phyloP scores from a whole-genome alignment of 2,113 vertebrate species.

The Nothocercus nigrocapillus region DNA sequence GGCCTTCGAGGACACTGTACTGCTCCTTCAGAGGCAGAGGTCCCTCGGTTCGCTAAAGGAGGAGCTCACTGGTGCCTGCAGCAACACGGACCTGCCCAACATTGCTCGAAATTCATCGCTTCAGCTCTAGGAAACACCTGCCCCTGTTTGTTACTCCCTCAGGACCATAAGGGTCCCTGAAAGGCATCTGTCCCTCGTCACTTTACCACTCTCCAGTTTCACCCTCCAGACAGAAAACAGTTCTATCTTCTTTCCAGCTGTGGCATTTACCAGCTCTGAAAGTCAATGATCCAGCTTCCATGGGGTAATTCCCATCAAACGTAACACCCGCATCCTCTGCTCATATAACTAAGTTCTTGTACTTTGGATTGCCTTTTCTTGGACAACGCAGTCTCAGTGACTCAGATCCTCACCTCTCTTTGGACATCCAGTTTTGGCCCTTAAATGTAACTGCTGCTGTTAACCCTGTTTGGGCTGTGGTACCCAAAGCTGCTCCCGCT shows the following conservation, averaged over 20 bases:
- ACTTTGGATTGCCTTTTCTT: not conserved
- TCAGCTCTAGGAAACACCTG: not conserved
- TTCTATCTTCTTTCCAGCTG: not conserved
- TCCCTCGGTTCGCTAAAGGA: rapidly evolving
- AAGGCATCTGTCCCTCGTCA: not conserved
- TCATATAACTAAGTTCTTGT: not conserved
- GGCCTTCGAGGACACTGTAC: not conserved
- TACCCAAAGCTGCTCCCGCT: not conserved
- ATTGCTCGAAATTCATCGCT: not conserved
- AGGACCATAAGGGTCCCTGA: not conserved
- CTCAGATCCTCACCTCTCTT: not conserved
- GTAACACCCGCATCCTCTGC: not conserved
- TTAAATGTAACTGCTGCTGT: not conserved
- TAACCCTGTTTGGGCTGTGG: not conserved
- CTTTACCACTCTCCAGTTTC: not conserved
- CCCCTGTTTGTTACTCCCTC: not conserved
- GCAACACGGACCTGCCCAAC: rapidly evolving
- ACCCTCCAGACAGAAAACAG: not conserved
- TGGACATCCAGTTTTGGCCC: not conserved
- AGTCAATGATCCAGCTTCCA: not conserved
- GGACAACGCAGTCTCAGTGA: not conserved
- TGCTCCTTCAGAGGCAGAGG: not conserved
- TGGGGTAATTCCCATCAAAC: not conserved
- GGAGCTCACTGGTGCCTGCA: rapidly evolving
- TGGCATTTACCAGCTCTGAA: not conserved